Evolutionary conservation across 2,797 vertebrate genomes (phyloP).

Genomic region (Siniperca undulata): DNA sequence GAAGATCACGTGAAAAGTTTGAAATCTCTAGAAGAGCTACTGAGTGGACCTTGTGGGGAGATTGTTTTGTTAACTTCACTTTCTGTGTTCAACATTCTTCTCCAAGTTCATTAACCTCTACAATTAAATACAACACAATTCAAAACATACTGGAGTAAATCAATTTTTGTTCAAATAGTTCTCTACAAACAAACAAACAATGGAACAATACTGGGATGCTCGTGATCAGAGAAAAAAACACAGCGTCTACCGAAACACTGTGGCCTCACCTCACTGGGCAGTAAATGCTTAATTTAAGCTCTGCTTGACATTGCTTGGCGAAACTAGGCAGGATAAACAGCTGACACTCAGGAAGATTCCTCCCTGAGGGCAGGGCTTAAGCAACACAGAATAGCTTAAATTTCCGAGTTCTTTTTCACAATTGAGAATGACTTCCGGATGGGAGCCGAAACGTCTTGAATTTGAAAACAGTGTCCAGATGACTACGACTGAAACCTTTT

Average conservation of each 20-base stretch:
- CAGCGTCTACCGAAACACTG: not conserved
- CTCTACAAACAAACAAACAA: not conserved
- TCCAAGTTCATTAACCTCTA: not conserved
- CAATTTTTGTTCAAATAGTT: not conserved
- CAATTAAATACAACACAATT: not conserved
- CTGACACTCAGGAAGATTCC: too few species aligned
- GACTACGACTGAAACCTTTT: too few species aligned
- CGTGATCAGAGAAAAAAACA: not conserved
- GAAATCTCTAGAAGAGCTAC: not conserved
- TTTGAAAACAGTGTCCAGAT: too few species aligned
- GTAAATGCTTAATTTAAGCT: slow-evolving; percentile 32
- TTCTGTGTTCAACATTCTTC: not conserved
- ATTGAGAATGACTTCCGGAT: too few species aligned
- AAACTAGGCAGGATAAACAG: too few species aligned
- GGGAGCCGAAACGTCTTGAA: too few species aligned
- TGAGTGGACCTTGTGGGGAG: not conserved
- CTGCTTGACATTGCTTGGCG: not conserved
- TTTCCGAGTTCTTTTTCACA: too few species aligned
- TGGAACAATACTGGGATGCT: not conserved
- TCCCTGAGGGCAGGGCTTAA: too few species aligned
- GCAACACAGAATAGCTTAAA: too few species aligned
- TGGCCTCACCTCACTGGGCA: not conserved
- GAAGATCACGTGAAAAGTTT: not conserved
- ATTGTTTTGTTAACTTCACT: not conserved
- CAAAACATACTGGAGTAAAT: not conserved